A percentile compares a stretch with the other conserved stretches of the same genome.
phyloP scores from a whole-genome alignment of 2,888 invertebrate species.

The Synergus laeviventris region DNA sequence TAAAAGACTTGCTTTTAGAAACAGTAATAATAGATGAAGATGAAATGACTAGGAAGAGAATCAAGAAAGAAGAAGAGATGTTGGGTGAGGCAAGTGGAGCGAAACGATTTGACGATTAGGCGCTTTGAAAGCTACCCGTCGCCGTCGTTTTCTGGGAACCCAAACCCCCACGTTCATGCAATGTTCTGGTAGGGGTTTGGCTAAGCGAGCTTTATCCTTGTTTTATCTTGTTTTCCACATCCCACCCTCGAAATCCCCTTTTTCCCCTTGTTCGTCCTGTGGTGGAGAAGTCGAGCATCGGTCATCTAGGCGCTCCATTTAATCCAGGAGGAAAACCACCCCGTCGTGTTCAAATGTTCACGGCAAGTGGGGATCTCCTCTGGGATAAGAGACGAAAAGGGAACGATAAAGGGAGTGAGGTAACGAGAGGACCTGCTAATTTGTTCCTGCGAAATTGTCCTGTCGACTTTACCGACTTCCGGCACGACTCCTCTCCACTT shows the following conservation, averaged over 20 bases:
- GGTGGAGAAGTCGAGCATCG: conserved; percentile 67
- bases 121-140: conserved; percentile 60
- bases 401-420: conserved; percentile 46
- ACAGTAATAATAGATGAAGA: neutral
- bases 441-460: conserved; percentile 69
- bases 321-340: conserved; percentile 72
- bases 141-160: conserved; percentile 58
- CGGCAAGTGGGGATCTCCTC: conserved; percentile 69
- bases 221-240: conserved; percentile 73
- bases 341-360: conserved; percentile 61
- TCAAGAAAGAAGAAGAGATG: conserved; percentile 50
- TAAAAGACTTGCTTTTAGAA: too few species aligned
- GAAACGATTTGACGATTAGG: conserved; percentile 63
- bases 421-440: conserved; percentile 68
- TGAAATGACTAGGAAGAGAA: conserved; percentile 43
- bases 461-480: conserved; percentile 58
- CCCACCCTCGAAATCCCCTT: conserved; percentile 55
- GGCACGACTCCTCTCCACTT: conserved; percentile 51
- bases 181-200: conserved; percentile 43
- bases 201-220: conserved; percentile 69
- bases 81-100: conserved; percentile 52
- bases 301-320: conserved; percentile 75
- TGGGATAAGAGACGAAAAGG: conserved; percentile 64
- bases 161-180: conserved; percentile 48
- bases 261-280: conserved; percentile 51